Evolutionary conservation across 2,888 invertebrate genomes (phyloP), one percentile per base, ranked within the genome.

Genomic region (Alloplasta piceator): DNA sequence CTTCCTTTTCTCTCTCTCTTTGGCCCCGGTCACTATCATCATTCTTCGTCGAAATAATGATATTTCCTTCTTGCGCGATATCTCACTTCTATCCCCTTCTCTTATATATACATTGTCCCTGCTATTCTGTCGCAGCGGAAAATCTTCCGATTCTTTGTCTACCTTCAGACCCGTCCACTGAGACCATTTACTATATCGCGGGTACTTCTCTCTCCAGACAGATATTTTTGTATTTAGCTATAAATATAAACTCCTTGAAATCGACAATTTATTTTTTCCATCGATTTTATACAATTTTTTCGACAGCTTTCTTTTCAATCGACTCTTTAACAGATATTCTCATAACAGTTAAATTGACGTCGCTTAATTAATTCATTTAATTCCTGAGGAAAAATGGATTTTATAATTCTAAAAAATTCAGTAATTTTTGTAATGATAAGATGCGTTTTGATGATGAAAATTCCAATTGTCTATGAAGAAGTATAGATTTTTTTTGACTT

Each of bases 21-120:
- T 64, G 46, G 26, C 26, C 26, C 26, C 67, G 48, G 61, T 12
- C 12, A 43, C 70, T 26, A 72, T 71, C 78, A 71, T 75, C 74
- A 75, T 81, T 84, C 83, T 83, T 78, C 80, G 78, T 82, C 75
- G 74, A 68, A 82, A 83, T 84, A 83, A 83, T 81, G 82, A 83
- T 80, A 78, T 82, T 81, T 83, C 68, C 76, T 70, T 38, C 16
- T 46, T 80, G 66, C 55, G 36, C 56, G 26, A 55, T n/a, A 56
- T 66, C 73, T 70, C 61, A 26, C 46, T 60, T 58, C 7, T 60
- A 43, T 16, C n/a, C 2, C 9, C 41, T 38, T 48, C 41, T 43
- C 12, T 38, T 43, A 39, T 64, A 58, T 64, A 64, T 52, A 52
- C 12, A n/a, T 48, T 12, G 10, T 9, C 12, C n/a, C 26, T 16